These are phyloP conservation scores for Pyrocephalus nanus DNA, from an alignment of 2,797 vertebrate genomes.

Conservation along the genomic window DNA sequence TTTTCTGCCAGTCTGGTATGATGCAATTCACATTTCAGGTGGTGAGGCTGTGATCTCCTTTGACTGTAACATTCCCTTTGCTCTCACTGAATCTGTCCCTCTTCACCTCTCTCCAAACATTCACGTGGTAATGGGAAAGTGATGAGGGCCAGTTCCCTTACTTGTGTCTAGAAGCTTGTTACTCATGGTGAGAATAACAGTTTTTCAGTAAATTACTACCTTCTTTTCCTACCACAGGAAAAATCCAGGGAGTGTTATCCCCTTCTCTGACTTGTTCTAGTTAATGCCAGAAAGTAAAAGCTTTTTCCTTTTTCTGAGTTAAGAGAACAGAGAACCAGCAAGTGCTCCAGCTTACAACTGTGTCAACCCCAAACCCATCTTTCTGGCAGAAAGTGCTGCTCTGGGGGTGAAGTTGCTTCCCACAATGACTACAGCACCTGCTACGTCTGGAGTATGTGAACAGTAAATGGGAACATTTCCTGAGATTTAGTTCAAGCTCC, in stretches of 20 bases:
- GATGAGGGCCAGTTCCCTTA: not conserved
- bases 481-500: not conserved
- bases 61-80: not conserved
- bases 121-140: not conserved
- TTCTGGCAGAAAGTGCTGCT: not conserved
- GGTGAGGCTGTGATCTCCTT: not conserved
- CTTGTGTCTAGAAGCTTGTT: not conserved
- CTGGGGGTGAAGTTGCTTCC: not conserved
- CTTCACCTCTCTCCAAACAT: not conserved
- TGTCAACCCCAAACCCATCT: not conserved
- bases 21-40: not conserved
- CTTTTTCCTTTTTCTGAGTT: not conserved
- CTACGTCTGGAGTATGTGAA: not conserved
- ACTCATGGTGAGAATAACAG: not conserved
- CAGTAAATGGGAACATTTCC: not conserved
- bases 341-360: not conserved
- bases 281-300: not conserved
- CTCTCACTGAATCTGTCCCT: not conserved
- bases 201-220: not conserved
- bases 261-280: not conserved
- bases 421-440: not conserved
- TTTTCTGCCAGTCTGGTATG: conserved; percentile 2
- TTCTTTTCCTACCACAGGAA: not conserved
- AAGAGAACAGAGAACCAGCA: not conserved
- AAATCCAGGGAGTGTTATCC: not conserved